Conservation (phyloP, 2,113 vertebrate genomes). For the Trichomycterus rosablanca region DNA sequence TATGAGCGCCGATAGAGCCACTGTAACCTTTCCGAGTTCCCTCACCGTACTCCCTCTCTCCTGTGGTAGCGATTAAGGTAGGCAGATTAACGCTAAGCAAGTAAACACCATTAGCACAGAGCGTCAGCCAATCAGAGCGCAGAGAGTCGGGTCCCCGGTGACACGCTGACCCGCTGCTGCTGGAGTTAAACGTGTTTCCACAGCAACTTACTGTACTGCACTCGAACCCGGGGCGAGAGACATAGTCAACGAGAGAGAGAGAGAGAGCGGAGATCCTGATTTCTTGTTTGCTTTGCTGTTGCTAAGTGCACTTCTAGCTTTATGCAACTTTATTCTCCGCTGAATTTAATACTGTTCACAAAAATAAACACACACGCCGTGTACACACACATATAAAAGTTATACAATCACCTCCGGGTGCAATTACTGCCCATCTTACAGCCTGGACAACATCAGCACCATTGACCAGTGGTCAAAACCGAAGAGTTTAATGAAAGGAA, state of each 20-base stretch:
- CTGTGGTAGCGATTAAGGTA: constrained; percentile 60
- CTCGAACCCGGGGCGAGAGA: neutral
- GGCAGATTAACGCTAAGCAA: constrained; percentile 61
- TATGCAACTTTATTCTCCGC: constrained; percentile 2
- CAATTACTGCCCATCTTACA: too few relatives aligned
- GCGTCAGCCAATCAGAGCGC: constrained; percentile 58
- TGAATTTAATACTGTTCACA: neutral
- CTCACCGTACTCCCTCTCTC: constrained; percentile 16
- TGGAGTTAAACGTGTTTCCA: constrained; percentile 65
- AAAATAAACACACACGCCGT: neutral
- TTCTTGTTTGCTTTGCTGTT: constrained; percentile 19
- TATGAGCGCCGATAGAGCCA: constrained; percentile 24
- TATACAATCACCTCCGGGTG: too few relatives aligned
- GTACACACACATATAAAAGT: too few relatives aligned
- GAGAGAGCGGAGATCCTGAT: neutral
- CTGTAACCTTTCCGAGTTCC: constrained; percentile 13
- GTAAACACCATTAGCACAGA: constrained; percentile 68
- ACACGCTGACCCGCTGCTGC: constrained; percentile 69
- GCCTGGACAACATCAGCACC: too few relatives aligned
- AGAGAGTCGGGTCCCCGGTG: constrained; percentile 58
- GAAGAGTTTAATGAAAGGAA: too few relatives aligned
- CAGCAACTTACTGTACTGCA: constrained; percentile 65
- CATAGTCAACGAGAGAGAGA: constrained; percentile 2
- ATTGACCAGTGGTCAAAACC: too few relatives aligned
- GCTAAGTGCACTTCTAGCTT: constrained; percentile 15